A percentile compares a stretch with the other conserved stretches of the same genome.
Conservation (phyloP, 2,113 vertebrate genomes). For the Lepus americanus region DNA sequence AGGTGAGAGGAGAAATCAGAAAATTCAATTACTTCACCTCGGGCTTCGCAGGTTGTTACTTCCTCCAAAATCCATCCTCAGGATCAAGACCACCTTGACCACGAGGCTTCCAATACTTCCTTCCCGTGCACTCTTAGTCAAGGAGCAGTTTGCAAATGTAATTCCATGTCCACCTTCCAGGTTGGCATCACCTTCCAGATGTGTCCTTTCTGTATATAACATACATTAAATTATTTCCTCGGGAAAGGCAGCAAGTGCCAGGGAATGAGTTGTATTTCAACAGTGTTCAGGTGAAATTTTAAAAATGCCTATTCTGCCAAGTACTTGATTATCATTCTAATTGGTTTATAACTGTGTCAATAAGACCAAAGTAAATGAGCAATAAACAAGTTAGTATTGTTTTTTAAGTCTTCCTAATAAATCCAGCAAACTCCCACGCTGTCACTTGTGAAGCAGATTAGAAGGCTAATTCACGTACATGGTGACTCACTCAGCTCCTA, state of each 20-base stretch:
- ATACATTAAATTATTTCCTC: not conserved
- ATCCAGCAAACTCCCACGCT: not conserved
- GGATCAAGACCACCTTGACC: not conserved
- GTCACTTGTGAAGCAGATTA: not conserved
- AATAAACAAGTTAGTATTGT: not conserved
- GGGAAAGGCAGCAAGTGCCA: not conserved
- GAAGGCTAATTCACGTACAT: not conserved
- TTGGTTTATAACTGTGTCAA: not conserved
- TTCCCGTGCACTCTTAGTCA: too few species aligned
- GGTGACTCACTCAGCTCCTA: not conserved
- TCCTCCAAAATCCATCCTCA: not conserved
- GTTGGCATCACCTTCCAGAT: not conserved
- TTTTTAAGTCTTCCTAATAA: not conserved
- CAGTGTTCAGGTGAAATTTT: not conserved
- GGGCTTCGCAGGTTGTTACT: not conserved
- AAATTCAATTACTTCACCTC: constrained; percentile 63
- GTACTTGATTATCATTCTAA: not conserved
- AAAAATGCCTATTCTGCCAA: not conserved
- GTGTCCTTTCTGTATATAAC: not conserved
- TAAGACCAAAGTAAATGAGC: not conserved
- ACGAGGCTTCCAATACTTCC: not conserved
- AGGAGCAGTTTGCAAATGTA: not conserved
- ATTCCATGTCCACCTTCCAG: not conserved
- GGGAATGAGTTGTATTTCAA: constrained; percentile 10
- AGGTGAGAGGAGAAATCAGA: constrained; percentile 51